Conservation (phyloP, 37 sponge, comb jelly and placozoan species). For the Cladorhizidae sp. region DNA sequence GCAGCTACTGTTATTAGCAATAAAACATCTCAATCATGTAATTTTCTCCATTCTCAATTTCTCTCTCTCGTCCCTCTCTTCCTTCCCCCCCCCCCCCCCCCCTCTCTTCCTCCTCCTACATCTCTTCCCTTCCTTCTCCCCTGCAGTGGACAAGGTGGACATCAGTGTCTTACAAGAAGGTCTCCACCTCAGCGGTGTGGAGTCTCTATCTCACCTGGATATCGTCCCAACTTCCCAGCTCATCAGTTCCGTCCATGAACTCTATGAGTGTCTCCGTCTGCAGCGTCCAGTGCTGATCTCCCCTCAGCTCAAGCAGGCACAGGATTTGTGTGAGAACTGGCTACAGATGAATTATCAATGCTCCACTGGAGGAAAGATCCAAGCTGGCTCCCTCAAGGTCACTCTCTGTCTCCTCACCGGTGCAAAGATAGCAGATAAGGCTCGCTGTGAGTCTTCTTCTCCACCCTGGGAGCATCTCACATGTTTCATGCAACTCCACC, state of each 20-base stretch:
- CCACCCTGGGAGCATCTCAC: too few species aligned
- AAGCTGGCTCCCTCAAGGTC: constrained; percentile 43
- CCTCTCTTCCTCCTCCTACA: too few species aligned
- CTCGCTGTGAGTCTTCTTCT: constrained; percentile 40
- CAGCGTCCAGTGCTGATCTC: not conserved
- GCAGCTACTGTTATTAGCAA: too few species aligned
- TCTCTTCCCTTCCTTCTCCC: not conserved
- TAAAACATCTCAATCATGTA: too few species aligned
- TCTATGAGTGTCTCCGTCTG: constrained; percentile 27
- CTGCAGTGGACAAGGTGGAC: constrained; percentile 25
- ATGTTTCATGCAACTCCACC: too few species aligned
- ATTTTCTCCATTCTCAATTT: too few species aligned
- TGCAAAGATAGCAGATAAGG: constrained; percentile 32
- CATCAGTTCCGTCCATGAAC: constrained; percentile 6
- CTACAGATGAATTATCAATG: constrained; percentile 23
- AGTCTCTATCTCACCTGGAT: not conserved
- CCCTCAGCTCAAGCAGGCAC: constrained; percentile 30
- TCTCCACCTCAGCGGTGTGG: constrained; percentile 27
- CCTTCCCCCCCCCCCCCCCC: too few species aligned
- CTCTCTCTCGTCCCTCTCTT: too few species aligned
- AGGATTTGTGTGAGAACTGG: constrained; percentile 48
- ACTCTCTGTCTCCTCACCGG: constrained; percentile 37
- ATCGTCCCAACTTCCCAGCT: constrained; percentile 30
- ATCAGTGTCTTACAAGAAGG: constrained; percentile 14
- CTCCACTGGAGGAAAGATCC: constrained; percentile 2